Conservation (phyloP, 2,888 invertebrate genomes). For the Lasioglossum malachurum region DNA sequence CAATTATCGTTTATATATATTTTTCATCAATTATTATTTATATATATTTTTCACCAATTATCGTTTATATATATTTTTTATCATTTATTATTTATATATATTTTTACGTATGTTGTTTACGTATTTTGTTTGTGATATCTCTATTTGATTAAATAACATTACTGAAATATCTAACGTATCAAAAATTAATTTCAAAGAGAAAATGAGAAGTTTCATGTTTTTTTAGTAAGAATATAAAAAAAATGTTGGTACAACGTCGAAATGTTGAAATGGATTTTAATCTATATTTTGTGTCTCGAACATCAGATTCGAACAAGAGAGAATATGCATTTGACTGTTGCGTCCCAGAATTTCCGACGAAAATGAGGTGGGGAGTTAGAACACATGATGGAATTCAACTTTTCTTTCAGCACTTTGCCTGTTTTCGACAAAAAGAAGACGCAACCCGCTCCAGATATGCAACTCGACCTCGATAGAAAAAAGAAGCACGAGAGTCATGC, state of each 20-base stretch:
- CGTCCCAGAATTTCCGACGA: neutral
- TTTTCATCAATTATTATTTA: too few species aligned
- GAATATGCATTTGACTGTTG: neutral
- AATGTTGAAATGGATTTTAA: neutral
- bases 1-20: too few species aligned
- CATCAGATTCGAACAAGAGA: neutral
- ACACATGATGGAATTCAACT: slow-evolving; percentile 14
- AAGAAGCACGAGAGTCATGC: slow-evolving; percentile 30
- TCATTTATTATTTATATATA: too few species aligned
- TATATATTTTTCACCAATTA: too few species aligned
- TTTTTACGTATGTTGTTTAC: neutral
- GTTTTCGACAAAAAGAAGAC: slow-evolving; percentile 16
- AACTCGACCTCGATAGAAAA: slow-evolving; percentile 15
- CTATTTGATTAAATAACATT: neutral
- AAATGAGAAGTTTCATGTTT: neutral
- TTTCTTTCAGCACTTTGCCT: slow-evolving; percentile 4
- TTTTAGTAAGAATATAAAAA: too few species aligned
- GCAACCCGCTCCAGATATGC: slow-evolving; percentile 12
- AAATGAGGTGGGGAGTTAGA: slow-evolving; percentile 1
- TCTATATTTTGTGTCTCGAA: neutral
- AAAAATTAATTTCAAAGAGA: neutral
- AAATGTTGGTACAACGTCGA: neutral
- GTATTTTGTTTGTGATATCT: neutral
- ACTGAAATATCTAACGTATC: neutral
- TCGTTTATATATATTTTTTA: too few species aligned